Conservation (phyloP, 2,888 invertebrate species). For the Drosophila koepferae region DNA sequence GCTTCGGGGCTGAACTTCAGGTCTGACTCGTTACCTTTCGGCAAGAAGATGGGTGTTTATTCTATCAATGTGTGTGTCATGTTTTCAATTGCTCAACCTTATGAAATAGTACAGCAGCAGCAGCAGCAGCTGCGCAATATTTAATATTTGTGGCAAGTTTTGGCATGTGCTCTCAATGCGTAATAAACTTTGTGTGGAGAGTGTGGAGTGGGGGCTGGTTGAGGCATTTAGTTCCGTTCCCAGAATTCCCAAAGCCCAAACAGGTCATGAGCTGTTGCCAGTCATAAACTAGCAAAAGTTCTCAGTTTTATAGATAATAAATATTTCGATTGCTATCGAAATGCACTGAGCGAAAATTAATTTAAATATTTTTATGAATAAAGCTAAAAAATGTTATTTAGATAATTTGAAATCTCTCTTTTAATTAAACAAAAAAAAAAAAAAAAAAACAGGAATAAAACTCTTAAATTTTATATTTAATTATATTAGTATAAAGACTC, state of each 20-base stretch:
- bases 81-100: conserved; percentile 50
- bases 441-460: background rate
- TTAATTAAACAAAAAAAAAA: too few species aligned
- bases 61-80: conserved; percentile 39
- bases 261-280: conserved; percentile 26
- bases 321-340: background rate
- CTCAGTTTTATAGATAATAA: background rate
- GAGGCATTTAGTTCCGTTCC: conserved; percentile 10
- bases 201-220: background rate
- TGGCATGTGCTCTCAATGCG: conserved; percentile 72
- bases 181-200: conserved; percentile 33
- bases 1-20: conserved; percentile 28
- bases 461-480: background rate
- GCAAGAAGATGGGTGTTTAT: conserved; percentile 2
- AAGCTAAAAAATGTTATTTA: too few species aligned
- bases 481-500: background rate
- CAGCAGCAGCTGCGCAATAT: conserved; percentile 74
- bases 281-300: conserved; percentile 11
- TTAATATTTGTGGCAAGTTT: conserved; percentile 63
- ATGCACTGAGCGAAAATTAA: conserved; percentile 1
- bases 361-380: background rate
- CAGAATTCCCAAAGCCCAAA: conserved; percentile 14
- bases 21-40: conserved; percentile 53
- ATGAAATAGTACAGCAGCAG: conserved; percentile 51
- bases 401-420: too few species aligned